Base-by-base conservation (phyloP, 2,113 vertebrate genomes). In the Aptenodytes patagonicus region DNA sequence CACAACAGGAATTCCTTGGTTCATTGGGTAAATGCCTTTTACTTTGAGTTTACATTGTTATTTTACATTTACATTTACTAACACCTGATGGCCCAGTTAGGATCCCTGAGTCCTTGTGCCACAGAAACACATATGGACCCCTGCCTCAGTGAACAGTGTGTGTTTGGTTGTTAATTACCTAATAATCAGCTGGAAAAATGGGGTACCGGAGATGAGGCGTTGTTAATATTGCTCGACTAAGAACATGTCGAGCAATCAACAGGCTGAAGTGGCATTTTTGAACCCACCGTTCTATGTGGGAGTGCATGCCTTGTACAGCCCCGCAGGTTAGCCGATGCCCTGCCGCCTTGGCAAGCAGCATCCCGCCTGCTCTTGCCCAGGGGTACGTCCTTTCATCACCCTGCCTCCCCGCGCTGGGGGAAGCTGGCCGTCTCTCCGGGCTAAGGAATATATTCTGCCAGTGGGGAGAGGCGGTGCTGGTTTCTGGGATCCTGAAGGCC, bases 151-250 rank as follows among this genome's bases (percentile, higher is more conserved):
- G n/a, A 91, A 22, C 87, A 71, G 57, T 4, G 9, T 47, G 34
- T 19, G 34, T n/a, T 91, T 29, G 51, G 47, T n/a, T 75, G 46
- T 78, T 95, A 88, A 95, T 94, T 79, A 72, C 78, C 51, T 55
- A 64, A 57, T 28, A 92, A 93, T 73, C 51, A 40, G 17, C 61
- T 54, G 62, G 42, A 32, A 84, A 60, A 83, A 65, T 17, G 47
- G 46, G 12, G 36, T 51, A 24, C 21, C 47, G 11, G 58, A 16
- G 34, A 14, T 32, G 11, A 19, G 46, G 17, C 66, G 5, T n/a
- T 22, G 51, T 28, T 57, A 21, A 57, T 12, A 14, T 3, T 13
- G 58, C 82, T 54, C 7, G 2, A 16, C 42, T n/a, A 3, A 38
- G 68, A 51, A 5, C 8, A 2, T 20, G 24, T 47, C 46, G 7